phyloP scores from a whole-genome alignment of 2,113 vertebrate species.

The Anser cygnoides region DNA sequence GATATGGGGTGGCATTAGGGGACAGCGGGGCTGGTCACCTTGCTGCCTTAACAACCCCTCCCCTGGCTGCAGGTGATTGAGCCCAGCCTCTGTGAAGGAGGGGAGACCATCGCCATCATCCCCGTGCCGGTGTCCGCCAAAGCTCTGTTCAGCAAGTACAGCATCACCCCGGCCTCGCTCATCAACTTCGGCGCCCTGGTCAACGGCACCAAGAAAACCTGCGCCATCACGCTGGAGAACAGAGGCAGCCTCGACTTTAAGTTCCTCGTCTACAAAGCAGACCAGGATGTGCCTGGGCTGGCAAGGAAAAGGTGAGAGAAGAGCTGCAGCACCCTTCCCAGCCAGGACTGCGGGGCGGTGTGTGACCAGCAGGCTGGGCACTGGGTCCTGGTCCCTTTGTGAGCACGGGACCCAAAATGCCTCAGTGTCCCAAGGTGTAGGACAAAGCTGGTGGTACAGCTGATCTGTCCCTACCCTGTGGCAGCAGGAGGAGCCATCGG shows the following conservation, averaged over 20 bases:
- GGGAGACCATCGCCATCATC: constrained; percentile 77
- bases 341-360: not conserved
- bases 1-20: no score
- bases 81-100: constrained; percentile 70
- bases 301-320: constrained; percentile 74
- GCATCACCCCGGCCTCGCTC: constrained; percentile 77
- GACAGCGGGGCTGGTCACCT: not conserved
- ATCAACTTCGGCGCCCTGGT: constrained; percentile 84
- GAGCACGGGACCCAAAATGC: not conserved
- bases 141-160: constrained; percentile 84
- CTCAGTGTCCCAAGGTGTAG: rapidly evolving
- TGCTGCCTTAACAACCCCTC: not conserved
- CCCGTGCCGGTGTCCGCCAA: constrained; percentile 80
- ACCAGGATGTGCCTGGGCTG: not conserved
- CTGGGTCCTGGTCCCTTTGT: not conserved
- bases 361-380: not conserved
- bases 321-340: not conserved
- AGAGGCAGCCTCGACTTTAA: constrained; percentile 77
- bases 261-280: constrained; percentile 74
- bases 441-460: not conserved
- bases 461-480: not conserved
- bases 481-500: not conserved
- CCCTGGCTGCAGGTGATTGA: constrained; percentile 83
- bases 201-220: constrained; percentile 74
- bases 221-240: constrained; percentile 84